Evolutionary conservation across 2,113 vertebrate genomes (phyloP), one percentile per base, ranked within the genome.

Genomic region (Chaetops frenatus): DNA sequence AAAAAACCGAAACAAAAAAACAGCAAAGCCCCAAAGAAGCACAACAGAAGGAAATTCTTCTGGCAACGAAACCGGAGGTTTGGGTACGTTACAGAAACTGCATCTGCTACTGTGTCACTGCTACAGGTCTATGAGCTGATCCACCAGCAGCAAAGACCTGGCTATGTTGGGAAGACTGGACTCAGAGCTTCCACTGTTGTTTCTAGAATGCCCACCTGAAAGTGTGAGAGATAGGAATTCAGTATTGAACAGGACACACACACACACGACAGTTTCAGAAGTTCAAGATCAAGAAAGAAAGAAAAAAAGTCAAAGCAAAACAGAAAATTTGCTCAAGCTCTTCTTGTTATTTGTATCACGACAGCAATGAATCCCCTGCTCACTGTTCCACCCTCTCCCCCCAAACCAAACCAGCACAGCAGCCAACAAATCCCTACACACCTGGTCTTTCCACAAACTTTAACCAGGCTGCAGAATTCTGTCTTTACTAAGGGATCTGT

Each of bases 81-180:
- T 97, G 97, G 96, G 96, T 96, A 96, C 93, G 84, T 97, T 97
- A 98, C 97, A 98, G 97, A 98, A 95, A 98, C 96, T 97, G 96
- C 97, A 24, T 97, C 97, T 97, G 98, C 98, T 98, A 98, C 97
- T 98, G 97, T 97, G 97, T 96, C 98, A 98, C 98, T 96, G 98
- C 98, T 99, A 99, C 98, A 99, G 99, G 98, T 99, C 99, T 98
- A 99, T 99, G 98, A 99, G 99, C 98, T 99, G 99, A 98, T 99
- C 99, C 99, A 99, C 99, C 98, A 99, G 98, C 98, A 99, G 99
- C 95, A 99, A 98, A 98, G 99, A 99, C 98, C 99, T 99, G 98
- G 99, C 98, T 99, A 99, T 98, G 98, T 98, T 99, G 98, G 99
- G 99, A 98, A 99, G 98, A 98, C 99, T 99, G 98, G 99, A 98